Percentiles rank a stretch among this genome's conserved stretches.
Conservation (phyloP, 2,888 invertebrate species). For the Bedellia somnulentella region DNA sequence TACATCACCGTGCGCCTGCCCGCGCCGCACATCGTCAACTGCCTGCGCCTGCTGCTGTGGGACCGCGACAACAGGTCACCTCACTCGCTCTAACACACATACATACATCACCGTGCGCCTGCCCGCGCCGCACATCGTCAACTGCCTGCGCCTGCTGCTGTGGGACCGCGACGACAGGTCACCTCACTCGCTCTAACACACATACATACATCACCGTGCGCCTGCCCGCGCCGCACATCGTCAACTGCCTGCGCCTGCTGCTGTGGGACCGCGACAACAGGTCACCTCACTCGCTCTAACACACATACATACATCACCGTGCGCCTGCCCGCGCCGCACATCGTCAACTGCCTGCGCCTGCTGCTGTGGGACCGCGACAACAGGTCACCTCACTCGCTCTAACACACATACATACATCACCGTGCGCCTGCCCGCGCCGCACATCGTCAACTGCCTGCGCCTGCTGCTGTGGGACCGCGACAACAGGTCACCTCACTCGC, state of each 20-base stretch:
- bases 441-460: constrained; percentile 83
- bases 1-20: constrained; percentile 78
- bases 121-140: constrained; percentile 77
- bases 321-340: constrained; percentile 73
- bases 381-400: no score
- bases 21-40: constrained; percentile 81
- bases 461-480: constrained; percentile 95
- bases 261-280: constrained; percentile 94
- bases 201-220: constrained; percentile 75
- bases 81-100: not conserved
- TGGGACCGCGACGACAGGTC: constrained; percentile 89
- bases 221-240: constrained; percentile 74
- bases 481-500: no score
- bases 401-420: constrained; percentile 84
- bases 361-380: constrained; percentile 93
- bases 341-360: constrained; percentile 85
- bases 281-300: no score
- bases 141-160: constrained; percentile 83
- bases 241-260: constrained; percentile 85
- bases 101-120: constrained; percentile 79
- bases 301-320: constrained; percentile 84
- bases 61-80: constrained; percentile 78
- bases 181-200: not conserved
- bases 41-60: constrained; percentile 87
- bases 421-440: constrained; percentile 73